Conservation (phyloP, 2,888 invertebrate genomes). For the Rhingia rostrata region DNA sequence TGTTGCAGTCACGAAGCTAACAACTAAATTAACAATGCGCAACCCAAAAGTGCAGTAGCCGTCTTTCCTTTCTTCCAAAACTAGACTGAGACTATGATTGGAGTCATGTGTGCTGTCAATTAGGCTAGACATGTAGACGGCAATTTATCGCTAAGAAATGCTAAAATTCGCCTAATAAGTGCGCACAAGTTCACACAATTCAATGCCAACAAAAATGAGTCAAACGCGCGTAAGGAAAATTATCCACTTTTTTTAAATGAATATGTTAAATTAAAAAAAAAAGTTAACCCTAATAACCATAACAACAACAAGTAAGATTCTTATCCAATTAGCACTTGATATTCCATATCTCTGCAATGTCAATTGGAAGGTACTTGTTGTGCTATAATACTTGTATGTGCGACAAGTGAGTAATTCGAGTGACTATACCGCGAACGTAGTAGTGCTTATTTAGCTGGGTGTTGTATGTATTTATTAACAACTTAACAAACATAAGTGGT, state of each 20-base stretch:
- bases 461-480: too few species aligned
- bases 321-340: conserved; percentile 49
- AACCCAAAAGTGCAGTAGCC: too few species aligned
- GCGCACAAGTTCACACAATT: conserved; percentile 5
- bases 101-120: not conserved
- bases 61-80: too few species aligned
- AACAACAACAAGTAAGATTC: conserved; percentile 24
- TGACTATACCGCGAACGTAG: not conserved
- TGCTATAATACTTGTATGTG: not conserved
- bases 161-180: conserved; percentile 14
- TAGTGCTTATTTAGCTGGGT: too few species aligned
- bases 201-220: not conserved
- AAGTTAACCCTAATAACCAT: conserved; percentile 6
- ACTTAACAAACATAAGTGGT: too few species aligned
- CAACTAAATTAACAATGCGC: too few species aligned
- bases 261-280: not conserved
- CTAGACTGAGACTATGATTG: too few species aligned
- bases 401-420: conserved; percentile 42
- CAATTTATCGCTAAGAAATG: conserved; percentile 13
- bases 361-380: conserved; percentile 34
- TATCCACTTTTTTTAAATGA: not conserved
- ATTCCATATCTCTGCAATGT: conserved; percentile 41
- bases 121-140: conserved; percentile 11
- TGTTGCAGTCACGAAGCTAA: too few species aligned
- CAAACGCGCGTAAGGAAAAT: not conserved